Evolutionary conservation across 2,113 vertebrate genomes (phyloP).

Genomic region (Gorsachius goisagi): DNA sequence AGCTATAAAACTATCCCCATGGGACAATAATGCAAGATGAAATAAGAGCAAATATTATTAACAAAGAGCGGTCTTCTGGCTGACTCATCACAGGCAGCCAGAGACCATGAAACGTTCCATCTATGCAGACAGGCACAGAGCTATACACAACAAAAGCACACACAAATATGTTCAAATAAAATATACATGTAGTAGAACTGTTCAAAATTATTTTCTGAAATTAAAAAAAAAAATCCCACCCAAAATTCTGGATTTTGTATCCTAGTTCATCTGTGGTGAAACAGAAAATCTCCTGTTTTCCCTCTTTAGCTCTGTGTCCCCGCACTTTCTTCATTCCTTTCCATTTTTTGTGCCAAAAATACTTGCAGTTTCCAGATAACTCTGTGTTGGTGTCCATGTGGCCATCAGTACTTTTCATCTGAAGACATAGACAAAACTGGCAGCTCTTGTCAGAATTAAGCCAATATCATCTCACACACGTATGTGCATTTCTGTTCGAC

Average conservation of each 20-base stretch:
- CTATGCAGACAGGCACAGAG: background rate
- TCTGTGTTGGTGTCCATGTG: constrained; percentile 26
- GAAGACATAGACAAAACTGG: constrained; percentile 47
- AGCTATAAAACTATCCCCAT: background rate
- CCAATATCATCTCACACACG: constrained; percentile 14
- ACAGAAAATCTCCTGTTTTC: background rate
- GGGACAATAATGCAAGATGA: background rate
- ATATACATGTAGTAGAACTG: background rate
- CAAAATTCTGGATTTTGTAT: background rate
- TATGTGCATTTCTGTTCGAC: background rate
- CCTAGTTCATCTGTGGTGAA: background rate
- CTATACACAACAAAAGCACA: background rate
- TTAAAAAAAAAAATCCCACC: background rate
- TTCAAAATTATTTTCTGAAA: background rate
- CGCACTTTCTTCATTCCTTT: background rate
- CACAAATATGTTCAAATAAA: background rate
- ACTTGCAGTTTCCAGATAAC: constrained; percentile 19
- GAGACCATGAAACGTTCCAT: background rate
- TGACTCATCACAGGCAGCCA: background rate
- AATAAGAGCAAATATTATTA: background rate
- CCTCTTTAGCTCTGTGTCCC: background rate
- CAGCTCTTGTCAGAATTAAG: constrained; percentile 34
- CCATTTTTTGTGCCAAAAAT: constrained; percentile 3
- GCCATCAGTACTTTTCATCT: constrained; percentile 43
- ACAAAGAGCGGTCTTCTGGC: background rate